Evolutionary conservation across 2,888 invertebrate genomes (phyloP).

Genomic region (Diarsia dahlii): DNA sequence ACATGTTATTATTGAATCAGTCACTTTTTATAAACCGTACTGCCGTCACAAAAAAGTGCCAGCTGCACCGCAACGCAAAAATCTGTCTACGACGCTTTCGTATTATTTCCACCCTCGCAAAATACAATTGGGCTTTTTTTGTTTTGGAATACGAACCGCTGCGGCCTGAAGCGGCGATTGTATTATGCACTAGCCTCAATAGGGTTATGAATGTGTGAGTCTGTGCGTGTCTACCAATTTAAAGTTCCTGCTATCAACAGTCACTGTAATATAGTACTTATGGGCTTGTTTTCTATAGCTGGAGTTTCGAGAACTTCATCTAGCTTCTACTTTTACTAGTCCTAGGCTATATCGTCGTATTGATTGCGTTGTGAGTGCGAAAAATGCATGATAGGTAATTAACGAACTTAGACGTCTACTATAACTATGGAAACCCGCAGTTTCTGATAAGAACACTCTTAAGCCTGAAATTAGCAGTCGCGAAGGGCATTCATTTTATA

Average conservation of each 20-base stretch:
- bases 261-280: neutral
- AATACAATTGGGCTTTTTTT: neutral
- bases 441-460: neutral
- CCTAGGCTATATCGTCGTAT: neutral
- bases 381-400: constrained; percentile 2
- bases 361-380: neutral
- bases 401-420: neutral
- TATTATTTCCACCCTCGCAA: neutral
- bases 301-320: neutral
- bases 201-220: neutral
- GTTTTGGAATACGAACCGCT: neutral
- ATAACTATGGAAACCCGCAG: neutral
- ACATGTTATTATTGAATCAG: neutral
- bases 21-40: neutral
- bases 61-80: neutral
- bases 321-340: neutral
- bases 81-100: neutral
- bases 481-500: neutral
- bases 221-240: neutral
- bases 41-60: neutral
- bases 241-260: neutral
- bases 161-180: neutral
- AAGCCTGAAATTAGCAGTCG: neutral
- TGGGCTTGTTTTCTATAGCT: neutral
- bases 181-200: neutral